Conservation (phyloP, 1,140 invertebrate genomes). For the Steinernema feltiae region DNA sequence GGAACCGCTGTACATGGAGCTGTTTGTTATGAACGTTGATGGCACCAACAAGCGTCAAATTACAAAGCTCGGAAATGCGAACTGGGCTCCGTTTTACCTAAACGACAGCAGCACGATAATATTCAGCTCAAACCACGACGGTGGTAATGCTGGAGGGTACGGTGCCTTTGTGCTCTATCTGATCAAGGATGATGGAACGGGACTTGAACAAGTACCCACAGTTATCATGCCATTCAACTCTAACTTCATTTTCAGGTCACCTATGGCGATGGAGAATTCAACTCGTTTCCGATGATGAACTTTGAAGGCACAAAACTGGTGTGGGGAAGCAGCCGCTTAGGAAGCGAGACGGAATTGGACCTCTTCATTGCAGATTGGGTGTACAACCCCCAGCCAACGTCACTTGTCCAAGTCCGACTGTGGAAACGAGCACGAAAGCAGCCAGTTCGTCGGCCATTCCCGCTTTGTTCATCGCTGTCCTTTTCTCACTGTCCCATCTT, state of each 20-base stretch:
- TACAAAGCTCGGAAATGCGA: conserved; percentile 39
- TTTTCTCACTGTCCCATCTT: too few relatives aligned
- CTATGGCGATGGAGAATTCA: conserved; percentile 30
- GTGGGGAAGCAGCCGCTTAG: conserved; percentile 35
- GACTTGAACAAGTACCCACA: conserved; percentile 29
- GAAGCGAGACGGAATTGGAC: conserved; percentile 32
- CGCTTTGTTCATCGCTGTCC: too few relatives aligned
- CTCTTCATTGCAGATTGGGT: conserved; percentile 46
- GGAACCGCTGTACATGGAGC: conserved; percentile 41
- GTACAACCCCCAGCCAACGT: conserved; percentile 14
- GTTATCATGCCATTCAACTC: neutral
- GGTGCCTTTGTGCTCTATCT: conserved; percentile 38
- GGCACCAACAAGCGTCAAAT: conserved; percentile 37
- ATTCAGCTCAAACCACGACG: conserved; percentile 38
- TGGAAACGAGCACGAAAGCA: neutral
- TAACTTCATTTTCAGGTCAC: conserved; percentile 29
- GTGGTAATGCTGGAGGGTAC: conserved; percentile 27
- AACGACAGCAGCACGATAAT: conserved; percentile 45
- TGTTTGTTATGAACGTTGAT: conserved; percentile 38
- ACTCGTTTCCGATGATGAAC: conserved; percentile 44
- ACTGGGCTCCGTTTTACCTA: conserved; percentile 47
- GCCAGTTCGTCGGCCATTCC: too few relatives aligned
- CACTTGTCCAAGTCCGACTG: neutral
- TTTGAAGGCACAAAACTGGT: conserved; percentile 42
- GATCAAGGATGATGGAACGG: conserved; percentile 44